Conservation (phyloP, 2,888 invertebrate genomes). For the Polia nebulosa region DNA sequence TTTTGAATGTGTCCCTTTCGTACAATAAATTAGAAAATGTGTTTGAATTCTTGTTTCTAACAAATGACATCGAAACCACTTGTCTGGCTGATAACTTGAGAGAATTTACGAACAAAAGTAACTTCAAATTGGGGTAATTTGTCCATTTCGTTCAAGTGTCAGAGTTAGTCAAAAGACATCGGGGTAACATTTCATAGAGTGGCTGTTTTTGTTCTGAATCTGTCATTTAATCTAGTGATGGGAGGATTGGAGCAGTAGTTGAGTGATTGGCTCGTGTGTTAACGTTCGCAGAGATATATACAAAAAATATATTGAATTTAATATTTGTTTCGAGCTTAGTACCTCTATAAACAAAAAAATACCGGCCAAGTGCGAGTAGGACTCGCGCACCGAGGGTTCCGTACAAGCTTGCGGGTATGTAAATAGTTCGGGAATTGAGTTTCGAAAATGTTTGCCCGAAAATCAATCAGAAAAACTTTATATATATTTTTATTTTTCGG, state of each 20-base stretch:
- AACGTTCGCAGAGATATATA: not conserved
- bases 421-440: too few relatives aligned
- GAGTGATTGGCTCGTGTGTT: slow-evolving; percentile 4
- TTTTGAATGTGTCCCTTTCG: slow-evolving; percentile 61
- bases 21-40: slow-evolving; percentile 61
- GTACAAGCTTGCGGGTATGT: too few relatives aligned
- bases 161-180: slow-evolving; percentile 6
- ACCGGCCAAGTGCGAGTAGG: too few relatives aligned
- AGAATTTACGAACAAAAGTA: slow-evolving; percentile 39
- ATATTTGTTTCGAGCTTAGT: not conserved
- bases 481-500: too few relatives aligned
- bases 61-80: slow-evolving; percentile 62
- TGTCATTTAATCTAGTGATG: not conserved
- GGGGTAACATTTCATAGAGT: slow-evolving; percentile 1
- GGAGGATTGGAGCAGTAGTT: not conserved
- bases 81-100: slow-evolving; percentile 36
- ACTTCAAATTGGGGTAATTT: slow-evolving; percentile 40
- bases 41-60: slow-evolving; percentile 59
- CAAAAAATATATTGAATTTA: not conserved
- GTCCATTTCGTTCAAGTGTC: slow-evolving; percentile 32
- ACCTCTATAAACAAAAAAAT: not conserved
- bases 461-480: too few relatives aligned
- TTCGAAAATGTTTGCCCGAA: too few relatives aligned
- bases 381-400: too few relatives aligned
- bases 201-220: slow-evolving; percentile 1